These are phyloP conservation scores for Campylomormyrus numenius DNA, from an alignment of 2,113 vertebrate species.

Conservation along the genomic window DNA sequence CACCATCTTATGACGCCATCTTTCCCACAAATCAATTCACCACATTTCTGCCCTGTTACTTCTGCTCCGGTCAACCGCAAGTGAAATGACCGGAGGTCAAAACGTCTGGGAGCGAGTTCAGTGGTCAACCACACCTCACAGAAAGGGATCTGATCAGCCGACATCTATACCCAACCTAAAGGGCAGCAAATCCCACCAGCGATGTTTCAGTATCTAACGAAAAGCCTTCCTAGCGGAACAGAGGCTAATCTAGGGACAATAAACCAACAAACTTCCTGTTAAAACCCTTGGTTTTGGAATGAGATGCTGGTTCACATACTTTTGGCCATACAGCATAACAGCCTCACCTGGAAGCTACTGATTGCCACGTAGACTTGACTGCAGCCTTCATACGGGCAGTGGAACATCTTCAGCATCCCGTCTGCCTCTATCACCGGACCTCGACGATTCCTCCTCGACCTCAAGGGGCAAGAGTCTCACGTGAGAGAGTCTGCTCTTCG, in stretches of 20 bases:
- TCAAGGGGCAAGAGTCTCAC: constrained; percentile 21
- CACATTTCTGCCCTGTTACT: background rate
- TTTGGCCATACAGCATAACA: background rate
- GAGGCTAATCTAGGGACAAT: background rate
- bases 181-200: background rate
- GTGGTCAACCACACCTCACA: background rate
- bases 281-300: background rate
- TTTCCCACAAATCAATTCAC: background rate
- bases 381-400: constrained; percentile 83
- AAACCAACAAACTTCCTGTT: background rate
- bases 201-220: background rate
- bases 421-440: constrained; percentile 69
- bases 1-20: background rate
- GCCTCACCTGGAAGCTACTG: constrained; percentile 81
- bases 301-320: background rate
- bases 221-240: background rate
- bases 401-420: constrained; percentile 82
- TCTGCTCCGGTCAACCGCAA: background rate
- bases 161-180: background rate
- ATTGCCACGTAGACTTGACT: constrained; percentile 83
- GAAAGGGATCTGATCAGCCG: background rate
- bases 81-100: background rate
- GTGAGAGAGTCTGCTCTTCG: background rate
- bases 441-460: constrained; percentile 69
- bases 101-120: background rate